These are phyloP conservation scores for Halictus ligatus DNA, from an alignment of 2,888 invertebrate genomes.

Conservation along the genomic window DNA sequence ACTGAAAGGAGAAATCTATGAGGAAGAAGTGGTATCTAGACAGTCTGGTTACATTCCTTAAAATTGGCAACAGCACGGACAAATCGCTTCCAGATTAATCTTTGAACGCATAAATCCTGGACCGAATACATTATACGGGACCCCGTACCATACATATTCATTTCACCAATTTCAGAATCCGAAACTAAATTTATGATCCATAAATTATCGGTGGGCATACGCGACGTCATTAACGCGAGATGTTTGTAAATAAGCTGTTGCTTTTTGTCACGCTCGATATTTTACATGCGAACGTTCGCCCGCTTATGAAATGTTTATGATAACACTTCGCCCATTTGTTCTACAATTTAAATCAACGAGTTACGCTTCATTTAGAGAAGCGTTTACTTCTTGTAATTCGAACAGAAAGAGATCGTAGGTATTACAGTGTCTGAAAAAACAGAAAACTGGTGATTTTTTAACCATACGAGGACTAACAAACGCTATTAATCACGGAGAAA, in stretches of 20 bases:
- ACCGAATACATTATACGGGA: neutral
- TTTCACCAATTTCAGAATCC: conserved; percentile 8
- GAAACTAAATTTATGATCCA: neutral
- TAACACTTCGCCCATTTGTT: neutral
- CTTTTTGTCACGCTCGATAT: neutral
- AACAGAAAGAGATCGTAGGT: neutral
- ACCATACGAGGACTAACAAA: no score
- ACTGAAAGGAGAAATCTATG: neutral
- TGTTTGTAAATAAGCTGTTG: conserved; percentile 6
- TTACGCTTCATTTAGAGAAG: neutral
- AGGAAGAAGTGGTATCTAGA: neutral
- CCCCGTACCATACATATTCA: conserved; percentile 20
- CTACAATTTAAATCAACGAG: neutral
- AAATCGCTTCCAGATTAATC: conserved; percentile 11
- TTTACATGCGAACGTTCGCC: neutral
- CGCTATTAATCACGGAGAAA: neutral
- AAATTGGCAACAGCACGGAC: neutral
- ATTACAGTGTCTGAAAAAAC: neutral
- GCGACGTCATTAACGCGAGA: conserved; percentile 36
- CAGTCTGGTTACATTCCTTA: conserved; percentile 5
- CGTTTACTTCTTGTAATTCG: neutral
- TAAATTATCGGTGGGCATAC: conserved; percentile 32
- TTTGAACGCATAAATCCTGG: neutral
- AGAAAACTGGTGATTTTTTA: no score
- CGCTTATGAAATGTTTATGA: neutral